Evolutionary conservation across 2,888 invertebrate species (phyloP), one percentile per base, ranked within the genome.

Genomic region (Cyaniris semiargus): DNA sequence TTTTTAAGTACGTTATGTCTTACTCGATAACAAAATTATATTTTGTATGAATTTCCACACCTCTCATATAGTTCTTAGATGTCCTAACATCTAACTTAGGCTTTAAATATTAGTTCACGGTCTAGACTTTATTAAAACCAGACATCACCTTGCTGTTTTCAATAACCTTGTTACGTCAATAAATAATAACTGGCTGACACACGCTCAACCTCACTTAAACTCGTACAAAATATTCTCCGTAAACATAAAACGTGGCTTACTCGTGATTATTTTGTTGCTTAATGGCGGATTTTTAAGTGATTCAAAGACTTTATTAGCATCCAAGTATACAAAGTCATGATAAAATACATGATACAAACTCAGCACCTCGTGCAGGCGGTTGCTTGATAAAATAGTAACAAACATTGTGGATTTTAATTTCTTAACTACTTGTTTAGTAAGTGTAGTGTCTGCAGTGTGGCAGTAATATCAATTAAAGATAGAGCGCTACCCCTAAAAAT

Each of bases 201-300:
- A 66, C 3, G 66, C 27, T 66, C 66, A 27, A 27, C 27, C 27
- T 66, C 23, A 27, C 18, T 31, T 31, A 15, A 66, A 66, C 60
- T 66, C 13, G 60, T 66, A 66, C 60, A 66, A 66, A 66, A 23
- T 66, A 66, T 66, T 66, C 5, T 23, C 60, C 23, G 27, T 23
- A 13, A 66, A 15, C 23, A 4, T 66, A 23, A 27, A 66, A 66
- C 60, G 23, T 66, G 60, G 13, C 23, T 58, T 58, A 58, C 23
- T 58, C 21, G 10, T 58, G 13, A 23, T 60, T 23, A 21, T 21
- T 60, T 60, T 58, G 58, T 7, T 58, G 18, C 6, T 56, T n/a
- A n/a, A 56, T 56, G 7, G 34, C 7, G 7, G 34, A 34, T 34
- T 34, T 34, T 34, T 34, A 34, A 34, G 7, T 34, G 34, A 34